phyloP scores from a whole-genome alignment of 2,888 invertebrate genomes.

The Pseudococcus viburni region DNA sequence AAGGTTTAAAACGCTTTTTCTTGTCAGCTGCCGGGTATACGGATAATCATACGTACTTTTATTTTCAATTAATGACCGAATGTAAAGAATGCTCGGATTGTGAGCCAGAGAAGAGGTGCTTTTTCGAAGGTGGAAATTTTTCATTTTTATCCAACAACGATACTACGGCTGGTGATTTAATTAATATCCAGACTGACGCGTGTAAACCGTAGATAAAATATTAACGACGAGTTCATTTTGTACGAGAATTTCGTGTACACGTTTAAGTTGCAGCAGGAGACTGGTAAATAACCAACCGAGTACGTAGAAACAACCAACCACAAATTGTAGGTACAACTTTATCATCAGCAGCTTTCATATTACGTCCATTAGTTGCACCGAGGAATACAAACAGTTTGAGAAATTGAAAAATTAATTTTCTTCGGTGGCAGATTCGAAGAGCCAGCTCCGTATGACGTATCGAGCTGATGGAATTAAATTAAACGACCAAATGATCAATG shows the following conservation, averaged over 20 bases:
- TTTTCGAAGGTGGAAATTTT: background rate
- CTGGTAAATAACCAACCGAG: background rate
- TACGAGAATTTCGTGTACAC: background rate
- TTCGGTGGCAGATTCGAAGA: background rate
- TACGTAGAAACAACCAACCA: slow-evolving; percentile 14
- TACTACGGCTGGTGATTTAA: background rate
- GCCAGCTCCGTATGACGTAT: slow-evolving; percentile 16
- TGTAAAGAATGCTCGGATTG: background rate
- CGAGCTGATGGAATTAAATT: slow-evolving; percentile 32
- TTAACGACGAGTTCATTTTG: slow-evolving; percentile 30
- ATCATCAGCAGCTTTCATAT: background rate
- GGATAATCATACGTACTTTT: slow-evolving; percentile 16
- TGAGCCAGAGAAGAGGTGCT: background rate
- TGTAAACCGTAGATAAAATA: slow-evolving; percentile 21
- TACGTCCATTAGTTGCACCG: slow-evolving; percentile 20
- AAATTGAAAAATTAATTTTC: background rate
- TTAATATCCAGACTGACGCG: slow-evolving; percentile 24
- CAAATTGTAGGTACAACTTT: slow-evolving; percentile 9
- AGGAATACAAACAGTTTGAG: background rate
- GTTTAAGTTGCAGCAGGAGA: slow-evolving; percentile 1
- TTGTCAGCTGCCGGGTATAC: slow-evolving; percentile 19
- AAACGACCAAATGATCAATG: slow-evolving; percentile 46
- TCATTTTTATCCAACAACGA: background rate
- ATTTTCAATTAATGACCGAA: slow-evolving; percentile 21
- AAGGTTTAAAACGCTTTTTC: slow-evolving; percentile 27